Base-by-base conservation (phyloP, 2,113 vertebrate species). In the Cyphomyrus plagiostoma region DNA sequence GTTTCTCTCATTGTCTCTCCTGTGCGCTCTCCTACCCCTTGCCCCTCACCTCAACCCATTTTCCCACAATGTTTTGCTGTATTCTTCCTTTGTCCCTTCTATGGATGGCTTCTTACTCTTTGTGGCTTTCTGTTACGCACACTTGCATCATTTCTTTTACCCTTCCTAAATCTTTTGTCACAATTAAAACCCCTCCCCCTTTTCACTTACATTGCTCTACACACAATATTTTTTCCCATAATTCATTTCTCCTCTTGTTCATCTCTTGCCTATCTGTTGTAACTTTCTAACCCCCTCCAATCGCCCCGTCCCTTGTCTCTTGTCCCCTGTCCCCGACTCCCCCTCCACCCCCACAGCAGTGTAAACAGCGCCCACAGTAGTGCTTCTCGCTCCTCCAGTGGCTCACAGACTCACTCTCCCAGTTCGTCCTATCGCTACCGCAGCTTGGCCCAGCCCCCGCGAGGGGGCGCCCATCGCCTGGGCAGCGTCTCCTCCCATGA, bases 401-500 rank as follows among this genome's bases (percentile, higher is more conserved):
- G 90, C 46, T 89, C 88, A 56, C 90, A 89, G 90, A 53, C 88
- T 90, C 95, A 95, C 95, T 97, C 87, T 74, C 88, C 88, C 88
- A 87, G 89, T 95, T 97, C 98, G 94, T 97, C 97, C 96, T 97
- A 96, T 96, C 97, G 97, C 96, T 97, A 98, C 96, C 97, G 94
- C 96, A 99, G 98, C 95, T 95, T 99, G 95, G 97, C 98, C 0
- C 98, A 98, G 95, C 97, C 98, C 89, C 96, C 96, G 2, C 91
- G 95, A 15, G 90, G 97, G n/a, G 62, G 96, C 82, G 94, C 97
- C 70, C 98, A 98, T 91, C 97, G 98, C 92, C 97, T 99, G 92
- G 98, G 98, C 97, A 99, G 98, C n/a, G 96, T 99, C 93, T 99
- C 98, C 86, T 99, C 98, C 88, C 98, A 99, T 3, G 98, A 99